Evolutionary conservation across 2,797 vertebrate species (phyloP), one percentile per base, ranked within the genome.

Genomic region (Geotria australis): DNA sequence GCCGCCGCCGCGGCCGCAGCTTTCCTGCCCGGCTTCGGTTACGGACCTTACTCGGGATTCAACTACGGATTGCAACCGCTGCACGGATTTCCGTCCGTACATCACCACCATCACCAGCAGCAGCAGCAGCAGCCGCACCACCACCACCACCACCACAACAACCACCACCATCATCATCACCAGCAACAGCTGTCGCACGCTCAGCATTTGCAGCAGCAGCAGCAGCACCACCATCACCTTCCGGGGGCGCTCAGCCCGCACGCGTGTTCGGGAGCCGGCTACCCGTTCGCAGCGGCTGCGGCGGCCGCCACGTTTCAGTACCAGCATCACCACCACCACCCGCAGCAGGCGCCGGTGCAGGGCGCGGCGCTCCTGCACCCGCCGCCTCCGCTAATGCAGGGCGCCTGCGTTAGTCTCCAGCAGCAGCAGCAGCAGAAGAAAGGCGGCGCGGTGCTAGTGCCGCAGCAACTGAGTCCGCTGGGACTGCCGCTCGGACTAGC

Each of bases 11-110:
- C 80, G 66, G 67, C 75, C 13, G 78, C 78, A 6, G 81, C 83
- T 60, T 91, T 94, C 68, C 73, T 94, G 56, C 83, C 83, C 1
- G 80, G 84, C 48, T 89, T 93, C 66, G 79, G 83, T 66, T 94
- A 96, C 67, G 79, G 80, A 66, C 81, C 84, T 46, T 94, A 93
- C 56, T 38, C 24, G n/a, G 82, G 88, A 72, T 95, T 85, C 67
- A 81, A 81, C 74, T 96, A 93, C 63, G 85, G 88, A 66, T 74
- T 96, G 24, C 24, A 38, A 24, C 83, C 83, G 67, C 75, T 91
- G 64, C 85, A 85, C 62, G 83, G 78, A 70, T 84, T 85, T 63
- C 67, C 70, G 46, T 70, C 66, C 11, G 14, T 56, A 9, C 51
- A 55, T 55, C 51, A 55, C 51, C 51, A 55, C 24, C 51, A 70